Conservation (phyloP, 37 sponge, comb jelly and placozoan genomes). For the Beroe forskalii region DNA sequence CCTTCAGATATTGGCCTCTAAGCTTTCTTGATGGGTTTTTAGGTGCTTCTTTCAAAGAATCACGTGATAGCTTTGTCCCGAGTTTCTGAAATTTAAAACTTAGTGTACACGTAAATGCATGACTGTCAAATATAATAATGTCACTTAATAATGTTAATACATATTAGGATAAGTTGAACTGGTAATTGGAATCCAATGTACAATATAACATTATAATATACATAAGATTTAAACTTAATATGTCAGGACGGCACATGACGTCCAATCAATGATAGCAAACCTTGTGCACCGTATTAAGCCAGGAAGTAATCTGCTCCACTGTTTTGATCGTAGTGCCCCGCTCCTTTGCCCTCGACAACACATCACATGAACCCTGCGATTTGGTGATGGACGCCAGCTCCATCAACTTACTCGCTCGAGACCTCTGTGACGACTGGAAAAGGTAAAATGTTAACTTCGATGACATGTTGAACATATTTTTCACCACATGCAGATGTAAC, state of each 20-base stretch:
- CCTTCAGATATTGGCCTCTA: conserved; percentile 30
- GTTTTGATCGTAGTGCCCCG: conserved; percentile 32
- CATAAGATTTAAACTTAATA: too few relatives aligned
- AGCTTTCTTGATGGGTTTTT: conserved; percentile 41
- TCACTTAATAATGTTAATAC: too few relatives aligned
- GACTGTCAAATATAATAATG: too few relatives aligned
- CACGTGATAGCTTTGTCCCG: conserved; percentile 43
- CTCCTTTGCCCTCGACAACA: conserved; percentile 24
- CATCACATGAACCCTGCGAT: conserved; percentile 39
- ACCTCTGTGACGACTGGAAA: conserved; percentile 22
- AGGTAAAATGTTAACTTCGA: too few relatives aligned
- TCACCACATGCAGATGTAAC: too few relatives aligned
- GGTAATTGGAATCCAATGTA: too few relatives aligned
- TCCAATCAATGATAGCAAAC: too few relatives aligned
- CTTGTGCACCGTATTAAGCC: conserved; percentile 32
- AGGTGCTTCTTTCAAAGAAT: background rate
- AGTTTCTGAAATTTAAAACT: conserved; percentile 10
- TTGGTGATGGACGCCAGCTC: conserved; percentile 39
- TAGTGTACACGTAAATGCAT: too few relatives aligned
- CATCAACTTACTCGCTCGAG: conserved; percentile 44
- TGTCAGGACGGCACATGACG: too few relatives aligned
- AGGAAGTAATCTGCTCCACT: background rate
- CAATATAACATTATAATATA: too few relatives aligned
- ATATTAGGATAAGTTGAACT: too few relatives aligned
- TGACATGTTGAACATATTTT: too few relatives aligned